Evolutionary conservation across 2,113 vertebrate genomes (phyloP), one percentile per base, ranked within the genome.

Genomic region (sheep (Ovis aries)): DNA sequence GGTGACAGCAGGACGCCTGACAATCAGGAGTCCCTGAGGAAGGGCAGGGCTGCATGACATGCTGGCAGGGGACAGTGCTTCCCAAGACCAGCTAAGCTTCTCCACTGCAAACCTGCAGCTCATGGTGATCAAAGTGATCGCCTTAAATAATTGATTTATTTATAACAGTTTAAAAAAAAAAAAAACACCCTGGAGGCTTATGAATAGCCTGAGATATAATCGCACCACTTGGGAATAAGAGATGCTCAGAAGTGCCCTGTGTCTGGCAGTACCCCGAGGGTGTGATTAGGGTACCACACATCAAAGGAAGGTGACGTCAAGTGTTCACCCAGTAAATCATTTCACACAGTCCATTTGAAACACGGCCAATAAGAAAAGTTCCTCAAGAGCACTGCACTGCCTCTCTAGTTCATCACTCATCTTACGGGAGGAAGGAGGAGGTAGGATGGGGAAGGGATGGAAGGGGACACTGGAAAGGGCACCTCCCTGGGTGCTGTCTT

Each of bases 91-190:
- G 97, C 97, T 74, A 95, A 97, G 91, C 74, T 97, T 85, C 97
- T 91, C 95, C 90, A 77, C 91, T 88, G 74, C 95, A 95, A 91
- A 89, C 96, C 97, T 60, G 90, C 94, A 96, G 97, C 96, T 98
- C 92, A 31, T 82, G 77, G 94, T 95, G 98, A 99, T 98, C 98
- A 98, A 98, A 99, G 98, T 82, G 86, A 98, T 97, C 87, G 40
- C 98, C 98, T 98, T 98, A 97, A 99, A 98, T 98, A 98, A 99
- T 97, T 98, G 98, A 98, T 98, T 98, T 96, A 98, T 98, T 99
- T 98, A 98, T 98, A 98, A 97, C 97, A 98, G 98, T 97, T 96
- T 1, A 4, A 52, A 74, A 93, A n/a, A n/a, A 36, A 95, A 77
- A 6, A 33, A 95, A 95, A 83, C 97, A 90, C 98, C 98, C 96